Evolutionary conservation across 2,888 invertebrate species (phyloP), one percentile per base, ranked within the genome.

Genomic region (Leucania comma): DNA sequence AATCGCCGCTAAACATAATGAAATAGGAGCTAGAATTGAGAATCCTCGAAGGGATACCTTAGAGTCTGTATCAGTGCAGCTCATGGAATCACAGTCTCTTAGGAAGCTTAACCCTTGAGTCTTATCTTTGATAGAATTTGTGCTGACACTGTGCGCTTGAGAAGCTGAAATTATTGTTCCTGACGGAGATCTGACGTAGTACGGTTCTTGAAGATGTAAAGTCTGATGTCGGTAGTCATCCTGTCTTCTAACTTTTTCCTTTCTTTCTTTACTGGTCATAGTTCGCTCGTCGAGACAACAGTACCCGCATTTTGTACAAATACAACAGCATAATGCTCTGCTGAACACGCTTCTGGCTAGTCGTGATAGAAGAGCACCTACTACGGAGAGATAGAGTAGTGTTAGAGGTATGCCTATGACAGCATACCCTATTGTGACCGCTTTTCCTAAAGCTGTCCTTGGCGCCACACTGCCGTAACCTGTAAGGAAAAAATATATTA

Each of bases 391-490:
- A 92, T 98, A 99, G 62, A 99, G 97, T 72, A 99, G 96, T 69
- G 98, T 98, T 79, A 99, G 93, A 0, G 99, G 99, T 84, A 99
- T 98, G 26, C 99, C 98, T 72, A 99, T 96, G 81, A 98, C 97
- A 51, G 98, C 98, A 93, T 98, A 98, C 24, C 97, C 97, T 94
- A 98, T 97, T n/a, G 99, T 99, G 3, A 99, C 98, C 50, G 98
- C 97, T 92, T 99, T 98, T 10, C 99, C 99, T 75, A 98, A 95
- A n/a, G 98, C 97, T 35, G 99, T 99, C 86, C 97, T 97, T 0
- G 99, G 99, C 0, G 99, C 98, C 67, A 99, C 98, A 92, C 98
- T 99, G 69, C 99, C 99, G 90, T 99, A 99, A 85, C 99, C 99
- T 99, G 96, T 0, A 94, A 96, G 86, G 80, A 81, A 80, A 67